These are phyloP conservation scores for Calliopsis andreniformis DNA, from an alignment of 1,140 invertebrate species.

Conservation along the genomic window DNA sequence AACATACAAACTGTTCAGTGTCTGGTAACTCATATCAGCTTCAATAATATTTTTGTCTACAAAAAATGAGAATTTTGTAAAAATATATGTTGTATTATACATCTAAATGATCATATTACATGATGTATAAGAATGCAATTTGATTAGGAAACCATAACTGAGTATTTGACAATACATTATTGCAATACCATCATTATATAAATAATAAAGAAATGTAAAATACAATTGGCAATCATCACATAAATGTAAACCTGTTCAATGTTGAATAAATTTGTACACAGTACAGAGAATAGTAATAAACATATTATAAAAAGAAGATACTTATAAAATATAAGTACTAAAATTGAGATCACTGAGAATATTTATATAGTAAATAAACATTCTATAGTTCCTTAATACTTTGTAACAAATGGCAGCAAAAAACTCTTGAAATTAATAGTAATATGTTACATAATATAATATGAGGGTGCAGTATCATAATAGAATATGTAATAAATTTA, in stretches of 20 bases:
- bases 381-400: not conserved
- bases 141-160: too few relatives aligned
- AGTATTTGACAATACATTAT: too few relatives aligned
- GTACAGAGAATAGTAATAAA: not conserved
- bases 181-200: too few relatives aligned
- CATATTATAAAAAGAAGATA: not conserved
- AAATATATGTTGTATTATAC: too few relatives aligned
- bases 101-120: too few relatives aligned
- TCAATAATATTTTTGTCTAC: not conserved
- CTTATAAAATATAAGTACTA: not conserved
- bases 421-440: conserved; percentile 13
- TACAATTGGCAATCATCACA: too few relatives aligned
- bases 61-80: too few relatives aligned
- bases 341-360: conserved; percentile 10
- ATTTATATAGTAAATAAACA: not conserved
- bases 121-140: too few relatives aligned
- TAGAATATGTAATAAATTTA: not conserved
- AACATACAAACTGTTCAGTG: not conserved
- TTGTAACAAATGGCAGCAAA: not conserved
- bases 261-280: not conserved
- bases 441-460: conserved; percentile 8
- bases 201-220: too few relatives aligned
- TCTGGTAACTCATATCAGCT: not conserved
- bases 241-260: not conserved
- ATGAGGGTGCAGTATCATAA: not conserved